Base-by-base conservation (phyloP, 2,797 vertebrate species). In the Coendou prehensilis region DNA sequence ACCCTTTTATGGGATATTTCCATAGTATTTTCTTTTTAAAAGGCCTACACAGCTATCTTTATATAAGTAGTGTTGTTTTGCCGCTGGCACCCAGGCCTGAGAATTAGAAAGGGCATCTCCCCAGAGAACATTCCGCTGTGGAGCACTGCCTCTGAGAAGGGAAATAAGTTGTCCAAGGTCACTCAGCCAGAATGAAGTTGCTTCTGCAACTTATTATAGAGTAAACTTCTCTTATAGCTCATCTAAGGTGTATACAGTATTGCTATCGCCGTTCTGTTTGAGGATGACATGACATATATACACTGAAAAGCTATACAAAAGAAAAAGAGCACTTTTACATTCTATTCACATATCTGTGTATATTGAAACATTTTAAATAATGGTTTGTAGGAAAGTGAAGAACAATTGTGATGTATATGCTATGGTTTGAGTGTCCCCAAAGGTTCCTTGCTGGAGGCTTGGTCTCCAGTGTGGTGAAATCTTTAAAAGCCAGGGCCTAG, bases 331-430 rank as follows among this genome's bases (percentile, higher is more conserved):
- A 30, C 54, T 37, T 64, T 75, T 81, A 80, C 54, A 52, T 61
- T 69, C 59, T 73, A 79, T 37, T 52, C n/a, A 79, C n/a, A 69
- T 76, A 59, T 8, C 20, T 26, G 71, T 79, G 28, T 81, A 47
- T 59, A 93, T 23, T 6, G 7, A 84, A 41, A 79, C 14, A 86
- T 73, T 67, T 94, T 59, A 71, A 67, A 52, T 59, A 89, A 54
- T 54, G 9, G 84, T 93, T 71, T 90, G 22, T 30, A 9, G 87
- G 67, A 85, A 47, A 94, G 80, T 33, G 54, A n/a, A 95, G 91
- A 86, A 93, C 59, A 13, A 5, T 89, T 5, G 26, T 54, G 57
- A 30, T 30, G 52, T 22, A 17, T 9, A 22, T 18, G 41, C 4
- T 28, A 14, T 33, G 14, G 6, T 67, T 45, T 73, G 15, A 30